Percentiles rank a stretch among this genome's conserved stretches.
These are phyloP conservation scores for Tringa solitaria DNA, from an alignment of 2,113 vertebrate species.

Conservation along the genomic window DNA sequence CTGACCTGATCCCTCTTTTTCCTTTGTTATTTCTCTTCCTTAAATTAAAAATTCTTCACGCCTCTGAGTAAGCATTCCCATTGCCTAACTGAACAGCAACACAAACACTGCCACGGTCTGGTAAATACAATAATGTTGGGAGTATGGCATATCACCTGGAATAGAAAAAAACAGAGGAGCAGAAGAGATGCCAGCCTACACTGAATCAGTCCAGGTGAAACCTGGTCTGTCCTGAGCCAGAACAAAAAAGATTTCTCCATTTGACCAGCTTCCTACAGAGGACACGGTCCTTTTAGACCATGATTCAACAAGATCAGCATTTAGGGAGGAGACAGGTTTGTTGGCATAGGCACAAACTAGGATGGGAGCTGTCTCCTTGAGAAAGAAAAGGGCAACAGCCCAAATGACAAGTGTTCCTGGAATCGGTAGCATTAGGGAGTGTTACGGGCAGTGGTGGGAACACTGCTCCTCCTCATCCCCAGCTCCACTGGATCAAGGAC, in stretches of 20 bases:
- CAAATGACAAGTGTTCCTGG: background rate
- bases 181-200: background rate
- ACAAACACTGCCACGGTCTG: background rate
- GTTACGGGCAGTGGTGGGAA: background rate
- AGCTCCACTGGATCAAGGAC: background rate
- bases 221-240: background rate
- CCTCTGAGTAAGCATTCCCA: background rate
- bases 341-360: background rate
- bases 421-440: background rate
- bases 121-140: background rate
- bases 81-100: background rate
- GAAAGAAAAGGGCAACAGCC: background rate
- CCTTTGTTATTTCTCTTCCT: background rate
- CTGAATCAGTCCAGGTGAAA: background rate
- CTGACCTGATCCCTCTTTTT: background rate
- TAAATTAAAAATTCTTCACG: background rate
- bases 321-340: background rate
- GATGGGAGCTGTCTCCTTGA: background rate
- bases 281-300: background rate
- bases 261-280: background rate
- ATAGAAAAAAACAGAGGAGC: background rate
- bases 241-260: background rate
- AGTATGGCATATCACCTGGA: background rate
- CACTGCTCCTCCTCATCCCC: accelerated
- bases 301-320: background rate